These are phyloP conservation scores for Rhynchomys soricoides DNA, from an alignment of 2,113 vertebrate genomes.

Conservation along the genomic window DNA sequence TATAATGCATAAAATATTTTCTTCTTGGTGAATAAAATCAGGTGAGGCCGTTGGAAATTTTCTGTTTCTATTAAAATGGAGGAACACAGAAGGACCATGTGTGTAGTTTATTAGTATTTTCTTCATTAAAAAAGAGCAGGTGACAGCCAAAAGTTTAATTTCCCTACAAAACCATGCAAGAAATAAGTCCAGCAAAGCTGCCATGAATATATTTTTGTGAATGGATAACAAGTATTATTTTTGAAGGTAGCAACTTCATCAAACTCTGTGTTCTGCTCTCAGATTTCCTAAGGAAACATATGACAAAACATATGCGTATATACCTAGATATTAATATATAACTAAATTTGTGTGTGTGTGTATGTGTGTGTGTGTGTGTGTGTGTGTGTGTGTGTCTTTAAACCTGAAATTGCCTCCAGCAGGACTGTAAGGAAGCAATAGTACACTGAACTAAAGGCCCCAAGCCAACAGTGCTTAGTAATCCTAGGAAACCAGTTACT, in stretches of 20 bases:
- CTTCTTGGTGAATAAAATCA: constrained; percentile 15
- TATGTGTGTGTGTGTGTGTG: too few species aligned
- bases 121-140: background rate
- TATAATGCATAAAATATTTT: constrained; percentile 5
- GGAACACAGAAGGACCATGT: background rate
- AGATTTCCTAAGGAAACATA: constrained; percentile 24
- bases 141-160: constrained; percentile 1
- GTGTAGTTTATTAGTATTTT: background rate
- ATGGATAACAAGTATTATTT: constrained; percentile 51
- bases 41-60: background rate
- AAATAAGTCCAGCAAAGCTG: constrained; percentile 31
- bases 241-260: constrained; percentile 43
- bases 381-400: background rate
- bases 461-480: constrained; percentile 45
- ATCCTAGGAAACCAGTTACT: background rate
- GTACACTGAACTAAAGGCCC: constrained; percentile 19
- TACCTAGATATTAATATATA: background rate
- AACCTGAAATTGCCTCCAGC: constrained; percentile 22
- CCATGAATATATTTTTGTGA: background rate
- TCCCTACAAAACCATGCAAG: background rate
- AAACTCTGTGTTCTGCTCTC: background rate
- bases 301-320: background rate
- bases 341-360: background rate
- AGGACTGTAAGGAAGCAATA: background rate
- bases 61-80: constrained; percentile 1